Evolutionary conservation across 2,113 vertebrate species (phyloP), one percentile per base, ranked within the genome.

Genomic region (Trichechus manatus): DNA sequence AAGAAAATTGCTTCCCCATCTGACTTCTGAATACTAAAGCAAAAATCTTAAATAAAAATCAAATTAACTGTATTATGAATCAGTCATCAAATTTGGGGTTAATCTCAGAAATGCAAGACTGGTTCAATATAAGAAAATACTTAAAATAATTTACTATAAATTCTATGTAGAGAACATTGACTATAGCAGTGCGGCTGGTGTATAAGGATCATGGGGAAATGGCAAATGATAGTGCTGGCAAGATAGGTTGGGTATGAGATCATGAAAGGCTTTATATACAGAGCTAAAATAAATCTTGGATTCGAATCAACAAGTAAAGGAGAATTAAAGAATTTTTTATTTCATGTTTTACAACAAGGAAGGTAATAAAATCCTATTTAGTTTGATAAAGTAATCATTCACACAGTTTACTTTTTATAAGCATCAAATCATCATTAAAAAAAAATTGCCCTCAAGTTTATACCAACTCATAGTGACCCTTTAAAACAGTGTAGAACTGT

Each of bases 11-110:
- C 47, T 47, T 47, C 47, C 47, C 47, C 47, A 10, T 47, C 47
- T 47, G 47, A 10, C 47, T 47, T 47, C 47, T 47, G 47, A 47
- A 9, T 47, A 47, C 47, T 87, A 39, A 96, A 89, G 15, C 6
- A 93, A 79, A 89, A 47, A 2, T n/a, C 6, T 59, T 74, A 81
- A 93, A 64, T 90, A 66, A 96, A 93, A 93, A 44, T 80, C 25
- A 75, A 75, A 86, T 77, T 85, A 80, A 78, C 4, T 15, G 0
- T n/a, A 74, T 79, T 53, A 86, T 85, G 59, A 93, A 50, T 70
- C 78, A 84, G 17, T n/a, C 36, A 89, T 80, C 47, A 47, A 47
- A 72, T 70, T 29, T 9, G 77, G 56, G 50, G n/a, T 36, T 82
- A 42, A 66, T 77, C 66, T 87, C 81, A 31, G 50, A n/a, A 93